phyloP scores from a whole-genome alignment of 2,797 vertebrate species.

The Macroramphosus scolopax region DNA sequence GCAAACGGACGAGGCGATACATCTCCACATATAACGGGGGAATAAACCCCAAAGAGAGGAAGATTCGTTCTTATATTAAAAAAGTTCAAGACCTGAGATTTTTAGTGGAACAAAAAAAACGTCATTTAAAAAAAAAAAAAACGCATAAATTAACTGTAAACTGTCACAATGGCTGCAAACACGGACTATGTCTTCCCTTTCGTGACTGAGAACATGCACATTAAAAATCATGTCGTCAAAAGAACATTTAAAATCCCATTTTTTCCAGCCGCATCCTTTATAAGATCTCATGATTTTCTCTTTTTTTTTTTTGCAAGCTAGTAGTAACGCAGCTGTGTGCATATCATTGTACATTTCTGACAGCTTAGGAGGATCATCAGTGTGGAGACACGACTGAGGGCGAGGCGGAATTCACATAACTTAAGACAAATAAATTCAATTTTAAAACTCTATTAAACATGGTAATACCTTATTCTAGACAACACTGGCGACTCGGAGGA shows the following conservation, averaged over 20 bases:
- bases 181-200: constrained; percentile 57
- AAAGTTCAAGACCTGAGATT: constrained; percentile 78
- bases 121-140: constrained; percentile 43
- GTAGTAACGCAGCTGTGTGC: constrained; percentile 57
- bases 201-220: constrained; percentile 71
- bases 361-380: constrained; percentile 55
- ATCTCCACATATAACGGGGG: constrained; percentile 59
- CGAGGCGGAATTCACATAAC: constrained; percentile 60
- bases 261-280: constrained; percentile 35
- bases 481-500: constrained; percentile 40
- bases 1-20: constrained; percentile 37
- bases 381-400: constrained; percentile 61
- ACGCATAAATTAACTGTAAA: constrained; percentile 53
- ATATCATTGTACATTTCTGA: constrained; percentile 48
- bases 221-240: constrained; percentile 59
- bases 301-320: constrained; percentile 51
- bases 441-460: constrained; percentile 59
- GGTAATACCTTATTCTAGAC: constrained; percentile 62
- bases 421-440: constrained; percentile 73
- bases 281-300: too few relatives aligned
- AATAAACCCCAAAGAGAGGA: constrained; percentile 63
- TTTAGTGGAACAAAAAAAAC: constrained; percentile 63
- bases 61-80: constrained; percentile 68
- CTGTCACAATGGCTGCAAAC: constrained; percentile 54
- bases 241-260: constrained; percentile 42